Conservation (phyloP, 2,888 invertebrate genomes). For the Gryllus longicercus region DNA sequence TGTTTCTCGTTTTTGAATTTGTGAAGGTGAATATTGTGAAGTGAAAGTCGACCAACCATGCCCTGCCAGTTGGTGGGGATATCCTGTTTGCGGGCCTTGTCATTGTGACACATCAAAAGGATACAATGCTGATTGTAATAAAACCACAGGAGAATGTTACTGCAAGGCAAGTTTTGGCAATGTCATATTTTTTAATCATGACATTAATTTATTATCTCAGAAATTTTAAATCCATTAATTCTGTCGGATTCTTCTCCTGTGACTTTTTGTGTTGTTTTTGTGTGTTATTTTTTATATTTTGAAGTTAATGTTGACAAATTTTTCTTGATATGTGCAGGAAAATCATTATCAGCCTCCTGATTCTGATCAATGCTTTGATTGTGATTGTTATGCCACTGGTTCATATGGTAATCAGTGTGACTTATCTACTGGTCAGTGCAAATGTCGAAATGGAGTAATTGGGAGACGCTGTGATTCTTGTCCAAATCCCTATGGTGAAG, state of each 20-base stretch:
- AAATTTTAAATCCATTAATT: too few relatives aligned
- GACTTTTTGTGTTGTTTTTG: too few relatives aligned
- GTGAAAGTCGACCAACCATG: conserved; percentile 67
- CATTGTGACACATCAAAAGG: conserved; percentile 78
- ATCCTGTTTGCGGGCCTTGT: conserved; percentile 90
- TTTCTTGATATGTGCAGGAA: conserved; percentile 51
- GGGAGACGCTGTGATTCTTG: conserved; percentile 91
- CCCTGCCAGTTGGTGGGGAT: conserved; percentile 93
- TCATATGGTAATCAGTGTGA: conserved; percentile 80
- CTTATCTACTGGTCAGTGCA: conserved; percentile 77
- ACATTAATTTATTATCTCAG: too few relatives aligned
- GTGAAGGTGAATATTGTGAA: conserved; percentile 66
- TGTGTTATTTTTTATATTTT: too few relatives aligned
- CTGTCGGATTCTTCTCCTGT: too few relatives aligned
- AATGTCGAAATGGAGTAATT: conserved; percentile 84
- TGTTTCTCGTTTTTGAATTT: conserved; percentile 26
- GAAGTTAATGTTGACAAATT: background rate
- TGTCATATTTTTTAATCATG: too few relatives aligned
- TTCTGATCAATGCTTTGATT: conserved; percentile 73
- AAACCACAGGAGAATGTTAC: conserved; percentile 79
- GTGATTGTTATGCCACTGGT: conserved; percentile 87
- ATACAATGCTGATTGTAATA: conserved; percentile 87
- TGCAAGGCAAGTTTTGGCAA: conserved; percentile 64
- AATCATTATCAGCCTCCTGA: conserved; percentile 78
- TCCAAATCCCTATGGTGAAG: conserved; percentile 88